These are phyloP conservation scores for Euplexia lucipara DNA, from an alignment of 2,888 invertebrate genomes.

Conservation along the genomic window DNA sequence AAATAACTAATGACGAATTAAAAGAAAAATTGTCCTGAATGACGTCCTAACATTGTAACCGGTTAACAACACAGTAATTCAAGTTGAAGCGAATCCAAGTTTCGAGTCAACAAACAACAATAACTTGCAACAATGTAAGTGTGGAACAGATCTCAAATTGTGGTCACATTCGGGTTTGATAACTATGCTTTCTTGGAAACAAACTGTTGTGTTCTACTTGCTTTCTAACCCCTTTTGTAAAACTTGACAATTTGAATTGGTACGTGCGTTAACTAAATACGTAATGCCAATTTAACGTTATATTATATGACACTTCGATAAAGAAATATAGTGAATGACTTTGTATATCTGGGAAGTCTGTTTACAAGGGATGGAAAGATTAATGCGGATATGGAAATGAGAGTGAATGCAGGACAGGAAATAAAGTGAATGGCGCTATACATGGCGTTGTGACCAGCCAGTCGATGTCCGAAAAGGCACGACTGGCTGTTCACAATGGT, in stretches of 20 bases:
- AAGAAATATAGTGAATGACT: too few species aligned
- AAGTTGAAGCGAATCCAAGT: slow-evolving; percentile 21
- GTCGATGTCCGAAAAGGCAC: too few species aligned
- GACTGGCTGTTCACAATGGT: too few species aligned
- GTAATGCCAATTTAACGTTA: too few species aligned
- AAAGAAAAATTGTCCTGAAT: neutral
- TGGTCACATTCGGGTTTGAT: slow-evolving; percentile 13
- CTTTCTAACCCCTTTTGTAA: neutral
- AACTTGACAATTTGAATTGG: neutral
- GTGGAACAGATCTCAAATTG: slow-evolving; percentile 15
- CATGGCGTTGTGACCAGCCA: too few species aligned
- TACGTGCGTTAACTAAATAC: neutral
- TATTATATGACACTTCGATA: too few species aligned
- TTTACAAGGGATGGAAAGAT: too few species aligned
- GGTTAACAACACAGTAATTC: slow-evolving; percentile 11
- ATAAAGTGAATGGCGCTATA: too few species aligned
- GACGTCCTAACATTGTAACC: neutral
- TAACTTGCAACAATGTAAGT: slow-evolving; percentile 42
- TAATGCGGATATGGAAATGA: too few species aligned
- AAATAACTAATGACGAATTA: too few species aligned
- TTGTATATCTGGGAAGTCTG: too few species aligned
- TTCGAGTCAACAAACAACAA: slow-evolving; percentile 39
- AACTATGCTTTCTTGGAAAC: slow-evolving; percentile 7
- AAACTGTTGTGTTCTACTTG: slow-evolving; percentile 2
- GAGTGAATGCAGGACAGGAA: too few species aligned